These are phyloP conservation scores for Spatula clypeata DNA, from an alignment of 2,797 vertebrate genomes.

Conservation along the genomic window DNA sequence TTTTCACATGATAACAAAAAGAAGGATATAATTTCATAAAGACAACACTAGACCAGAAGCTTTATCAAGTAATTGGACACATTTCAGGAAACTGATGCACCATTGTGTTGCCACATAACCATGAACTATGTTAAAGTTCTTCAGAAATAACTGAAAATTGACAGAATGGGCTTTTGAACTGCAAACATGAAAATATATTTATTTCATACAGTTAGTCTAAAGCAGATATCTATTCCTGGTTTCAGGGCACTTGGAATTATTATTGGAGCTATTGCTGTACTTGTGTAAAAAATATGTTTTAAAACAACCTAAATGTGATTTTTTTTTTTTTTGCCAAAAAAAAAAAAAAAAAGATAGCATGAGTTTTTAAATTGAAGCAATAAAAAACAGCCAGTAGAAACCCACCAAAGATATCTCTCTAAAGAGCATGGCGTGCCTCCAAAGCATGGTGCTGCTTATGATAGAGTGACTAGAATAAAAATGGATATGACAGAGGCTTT, in stretches of 20 bases:
- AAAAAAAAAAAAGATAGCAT: not conserved
- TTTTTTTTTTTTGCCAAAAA: not conserved
- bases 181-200: not conserved
- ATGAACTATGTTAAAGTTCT: not conserved
- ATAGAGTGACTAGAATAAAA: not conserved
- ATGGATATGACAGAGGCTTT: not conserved
- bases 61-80: not conserved
- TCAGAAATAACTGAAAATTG: not conserved
- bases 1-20: not conserved
- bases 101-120: not conserved
- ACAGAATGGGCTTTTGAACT: not conserved
- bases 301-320: not conserved
- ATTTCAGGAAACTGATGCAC: not conserved
- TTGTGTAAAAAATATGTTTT: not conserved
- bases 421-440: not conserved
- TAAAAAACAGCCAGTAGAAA: not conserved
- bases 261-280: not conserved
- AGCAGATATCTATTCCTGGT: not conserved
- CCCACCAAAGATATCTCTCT: not conserved
- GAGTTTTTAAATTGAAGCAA: not conserved
- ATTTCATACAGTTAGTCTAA: not conserved
- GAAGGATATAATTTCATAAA: not conserved
- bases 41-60: not conserved
- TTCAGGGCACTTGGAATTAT: not conserved
- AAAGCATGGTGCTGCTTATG: not conserved